Percentiles rank a stretch among this genome's conserved stretches.
Evolutionary conservation across 1,140 invertebrate species (phyloP).

Genomic region (Camponotus vicinus): DNA sequence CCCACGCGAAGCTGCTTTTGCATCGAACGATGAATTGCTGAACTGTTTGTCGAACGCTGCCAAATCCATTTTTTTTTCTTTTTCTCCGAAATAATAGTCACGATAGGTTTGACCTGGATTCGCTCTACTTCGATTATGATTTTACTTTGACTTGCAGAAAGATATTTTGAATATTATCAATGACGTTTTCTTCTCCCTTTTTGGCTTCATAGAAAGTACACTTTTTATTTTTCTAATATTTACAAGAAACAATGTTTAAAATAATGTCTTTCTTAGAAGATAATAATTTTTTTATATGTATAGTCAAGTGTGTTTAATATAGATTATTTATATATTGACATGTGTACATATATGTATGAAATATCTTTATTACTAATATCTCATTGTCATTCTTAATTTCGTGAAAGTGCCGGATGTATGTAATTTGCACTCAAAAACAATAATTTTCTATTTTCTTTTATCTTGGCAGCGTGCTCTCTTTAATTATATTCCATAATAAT

Average conservation of each 20-base stretch:
- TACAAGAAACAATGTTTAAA: too few species aligned
- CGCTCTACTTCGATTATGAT: not conserved
- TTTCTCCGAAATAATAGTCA: not conserved
- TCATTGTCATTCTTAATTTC: too few species aligned
- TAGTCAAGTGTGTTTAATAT: too few species aligned
- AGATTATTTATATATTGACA: too few species aligned
- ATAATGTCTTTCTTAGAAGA: too few species aligned
- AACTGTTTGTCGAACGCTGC: conserved; percentile 13
- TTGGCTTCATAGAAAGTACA: not conserved
- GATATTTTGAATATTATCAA: not conserved
- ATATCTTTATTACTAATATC: not conserved
- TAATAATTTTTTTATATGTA: not conserved
- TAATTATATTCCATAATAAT: not conserved
- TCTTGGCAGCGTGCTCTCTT: not conserved
- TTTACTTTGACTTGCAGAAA: not conserved
- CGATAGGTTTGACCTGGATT: not conserved
- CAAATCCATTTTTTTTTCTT: conserved; percentile 2
- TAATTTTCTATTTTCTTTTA: not conserved
- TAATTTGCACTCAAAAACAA: too few species aligned
- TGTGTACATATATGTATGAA: not conserved
- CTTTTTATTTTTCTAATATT: not conserved
- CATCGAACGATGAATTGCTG: conserved; percentile 31
- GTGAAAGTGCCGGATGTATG: too few species aligned
- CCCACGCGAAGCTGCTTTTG: conserved; percentile 37
- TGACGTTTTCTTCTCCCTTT: not conserved